These are phyloP conservation scores for Leptogaster cylindrica DNA, from an alignment of 2,888 invertebrate species.

Conservation along the genomic window DNA sequence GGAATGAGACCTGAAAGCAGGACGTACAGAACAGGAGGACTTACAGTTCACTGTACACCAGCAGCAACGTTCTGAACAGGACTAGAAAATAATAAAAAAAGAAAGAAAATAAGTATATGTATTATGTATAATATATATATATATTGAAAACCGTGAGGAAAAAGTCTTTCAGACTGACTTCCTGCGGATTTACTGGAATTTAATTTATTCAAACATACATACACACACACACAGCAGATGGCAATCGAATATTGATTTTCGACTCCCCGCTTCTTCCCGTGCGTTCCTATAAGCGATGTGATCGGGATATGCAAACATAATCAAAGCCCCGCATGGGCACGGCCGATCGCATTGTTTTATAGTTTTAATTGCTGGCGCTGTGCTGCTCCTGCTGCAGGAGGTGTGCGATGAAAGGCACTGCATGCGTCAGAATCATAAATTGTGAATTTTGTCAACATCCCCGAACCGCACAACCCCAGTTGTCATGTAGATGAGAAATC, in stretches of 20 bases:
- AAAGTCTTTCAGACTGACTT: constrained; percentile 57
- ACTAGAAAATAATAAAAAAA: constrained; percentile 24
- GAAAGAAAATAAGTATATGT: neutral
- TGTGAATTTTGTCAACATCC: constrained; percentile 36
- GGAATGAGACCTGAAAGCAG: constrained; percentile 1
- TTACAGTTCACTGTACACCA: neutral
- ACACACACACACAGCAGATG: constrained; percentile 42
- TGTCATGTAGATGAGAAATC: neutral
- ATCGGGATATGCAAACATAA: constrained; percentile 8
- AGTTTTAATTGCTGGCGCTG: neutral
- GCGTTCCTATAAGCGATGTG: constrained; percentile 5
- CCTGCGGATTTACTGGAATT: constrained; percentile 61
- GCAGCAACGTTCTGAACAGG: constrained; percentile 28
- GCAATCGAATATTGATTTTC: constrained; percentile 48
- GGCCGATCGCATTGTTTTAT: neutral
- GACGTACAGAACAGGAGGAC: neutral
- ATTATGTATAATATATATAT: neutral
- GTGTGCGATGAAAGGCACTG: constrained; percentile 3
- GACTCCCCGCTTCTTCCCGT: constrained; percentile 43
- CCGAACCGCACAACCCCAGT: constrained; percentile 17
- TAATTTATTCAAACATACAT: constrained; percentile 59
- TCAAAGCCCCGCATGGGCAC: constrained; percentile 23
- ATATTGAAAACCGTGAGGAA: constrained; percentile 34
- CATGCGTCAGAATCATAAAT: constrained; percentile 8
- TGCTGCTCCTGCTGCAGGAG: no score